Conservation (phyloP, 2,888 invertebrate genomes). For the Apamea crenata region DNA sequence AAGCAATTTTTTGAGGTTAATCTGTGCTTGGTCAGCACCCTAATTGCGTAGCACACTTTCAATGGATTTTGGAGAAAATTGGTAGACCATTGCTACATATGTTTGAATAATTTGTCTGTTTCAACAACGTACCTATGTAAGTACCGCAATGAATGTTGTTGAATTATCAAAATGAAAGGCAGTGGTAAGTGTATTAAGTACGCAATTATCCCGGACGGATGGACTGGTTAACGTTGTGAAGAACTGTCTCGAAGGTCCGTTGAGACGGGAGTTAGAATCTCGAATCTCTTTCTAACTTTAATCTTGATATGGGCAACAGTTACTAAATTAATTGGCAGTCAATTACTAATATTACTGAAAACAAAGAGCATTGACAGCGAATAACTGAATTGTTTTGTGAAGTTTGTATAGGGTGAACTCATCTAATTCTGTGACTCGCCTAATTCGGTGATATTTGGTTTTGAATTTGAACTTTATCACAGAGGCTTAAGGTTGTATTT, state of each 20-base stretch:
- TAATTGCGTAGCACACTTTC: neutral
- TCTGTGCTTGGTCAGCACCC: neutral
- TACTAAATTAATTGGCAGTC: neutral
- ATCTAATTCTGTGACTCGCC: too few relatives aligned
- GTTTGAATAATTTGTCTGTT: neutral
- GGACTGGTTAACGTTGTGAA: neutral
- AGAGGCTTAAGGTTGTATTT: too few relatives aligned
- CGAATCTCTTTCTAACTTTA: neutral
- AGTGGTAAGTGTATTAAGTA: neutral
- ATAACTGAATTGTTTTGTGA: too few relatives aligned
- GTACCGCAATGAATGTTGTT: neutral
- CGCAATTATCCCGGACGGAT: neutral
- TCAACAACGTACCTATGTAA: neutral
- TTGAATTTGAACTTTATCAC: too few relatives aligned
- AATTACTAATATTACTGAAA: neutral
- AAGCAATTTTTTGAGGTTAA: too few relatives aligned
- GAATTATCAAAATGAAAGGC: neutral
- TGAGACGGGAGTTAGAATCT: too few relatives aligned
- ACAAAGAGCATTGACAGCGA: neutral
- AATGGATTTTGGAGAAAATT: neutral
- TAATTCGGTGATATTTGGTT: too few relatives aligned
- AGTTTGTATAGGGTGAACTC: too few relatives aligned
- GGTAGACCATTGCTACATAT: neutral
- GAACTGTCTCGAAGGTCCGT: too few relatives aligned
- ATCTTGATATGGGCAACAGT: neutral